Percentiles rank a stretch among this genome's conserved stretches.
Evolutionary conservation across 2,113 vertebrate species (phyloP).

Genomic region (Danio rerio): DNA sequence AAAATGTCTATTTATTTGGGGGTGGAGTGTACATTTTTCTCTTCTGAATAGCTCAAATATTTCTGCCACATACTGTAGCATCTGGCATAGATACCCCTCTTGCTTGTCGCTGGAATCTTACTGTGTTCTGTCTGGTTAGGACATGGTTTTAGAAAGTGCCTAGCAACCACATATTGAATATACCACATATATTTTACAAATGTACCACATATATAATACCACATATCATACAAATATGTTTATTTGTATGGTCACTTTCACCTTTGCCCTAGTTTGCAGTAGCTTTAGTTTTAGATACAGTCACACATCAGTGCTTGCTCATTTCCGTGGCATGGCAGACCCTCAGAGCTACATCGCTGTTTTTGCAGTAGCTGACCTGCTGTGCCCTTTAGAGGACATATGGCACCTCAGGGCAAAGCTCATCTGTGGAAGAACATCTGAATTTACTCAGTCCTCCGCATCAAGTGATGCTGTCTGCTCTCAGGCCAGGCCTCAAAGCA

Average conservation of each 20-base stretch:
- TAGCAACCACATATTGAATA: too few relatives aligned
- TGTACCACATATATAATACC: too few relatives aligned
- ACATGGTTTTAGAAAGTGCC: too few relatives aligned
- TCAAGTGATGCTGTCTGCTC: conserved; percentile 15
- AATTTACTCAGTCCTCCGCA: neutral
- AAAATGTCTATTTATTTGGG: too few relatives aligned
- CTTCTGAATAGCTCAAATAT: too few relatives aligned
- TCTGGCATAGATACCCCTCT: too few relatives aligned
- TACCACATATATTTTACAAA: neutral
- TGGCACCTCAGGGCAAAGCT: conserved; percentile 18
- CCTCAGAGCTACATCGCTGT: conserved; percentile 16
- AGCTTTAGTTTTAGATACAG: neutral
- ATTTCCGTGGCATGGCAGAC: neutral
- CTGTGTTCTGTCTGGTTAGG: too few relatives aligned
- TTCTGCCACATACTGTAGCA: too few relatives aligned
- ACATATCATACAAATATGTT: neutral
- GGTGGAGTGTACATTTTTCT: too few relatives aligned
- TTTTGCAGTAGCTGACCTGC: conserved; percentile 45
- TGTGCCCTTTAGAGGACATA: conserved; percentile 31
- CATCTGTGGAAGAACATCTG: conserved; percentile 12
- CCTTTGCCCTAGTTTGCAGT: neutral
- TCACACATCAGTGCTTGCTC: conserved; percentile 22
- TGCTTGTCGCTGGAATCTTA: too few relatives aligned
- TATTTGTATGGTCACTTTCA: neutral
- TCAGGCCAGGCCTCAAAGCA: conserved; percentile 1